phyloP scores from a whole-genome alignment of 2,797 vertebrate genomes.

The Esox masquinongy region DNA sequence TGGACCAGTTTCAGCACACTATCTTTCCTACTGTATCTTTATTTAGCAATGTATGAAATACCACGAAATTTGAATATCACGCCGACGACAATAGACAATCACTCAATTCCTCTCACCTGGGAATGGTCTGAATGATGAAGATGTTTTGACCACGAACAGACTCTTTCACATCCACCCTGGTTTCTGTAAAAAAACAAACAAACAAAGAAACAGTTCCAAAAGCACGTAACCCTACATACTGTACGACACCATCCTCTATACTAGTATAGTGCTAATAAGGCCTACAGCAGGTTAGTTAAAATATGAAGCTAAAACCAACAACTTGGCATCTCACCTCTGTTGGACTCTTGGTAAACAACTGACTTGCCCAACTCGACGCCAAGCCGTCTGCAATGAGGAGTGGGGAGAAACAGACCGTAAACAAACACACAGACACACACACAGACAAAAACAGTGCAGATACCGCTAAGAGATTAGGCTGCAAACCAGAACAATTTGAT shows the following conservation, averaged over 20 bases:
- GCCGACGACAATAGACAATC: neutral
- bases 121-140: conserved; percentile 98
- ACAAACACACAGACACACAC: neutral
- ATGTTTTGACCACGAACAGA: conserved; percentile 96
- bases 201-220: neutral
- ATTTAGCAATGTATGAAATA: too few species aligned
- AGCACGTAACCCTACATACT: neutral
- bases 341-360: conserved; percentile 92
- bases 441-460: neutral
- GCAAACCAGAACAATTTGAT: too few species aligned
- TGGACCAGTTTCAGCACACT: too few species aligned
- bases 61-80: neutral
- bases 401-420: neutral
- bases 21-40: too few species aligned
- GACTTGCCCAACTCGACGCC: conserved; percentile 95
- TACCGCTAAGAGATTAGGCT: too few species aligned
- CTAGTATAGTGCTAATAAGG: neutral
- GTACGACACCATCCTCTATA: neutral
- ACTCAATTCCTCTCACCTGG: conserved; percentile 77
- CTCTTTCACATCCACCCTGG: conserved; percentile 95
- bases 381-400: conserved; percentile 76
- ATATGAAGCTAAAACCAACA: neutral
- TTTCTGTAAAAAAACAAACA: conserved; percentile 75
- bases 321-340: conserved; percentile 78
- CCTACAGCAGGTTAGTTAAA: neutral